These are phyloP conservation scores for Ranitomeya imitator DNA, from an alignment of 2,113 vertebrate species.

Conservation along the genomic window DNA sequence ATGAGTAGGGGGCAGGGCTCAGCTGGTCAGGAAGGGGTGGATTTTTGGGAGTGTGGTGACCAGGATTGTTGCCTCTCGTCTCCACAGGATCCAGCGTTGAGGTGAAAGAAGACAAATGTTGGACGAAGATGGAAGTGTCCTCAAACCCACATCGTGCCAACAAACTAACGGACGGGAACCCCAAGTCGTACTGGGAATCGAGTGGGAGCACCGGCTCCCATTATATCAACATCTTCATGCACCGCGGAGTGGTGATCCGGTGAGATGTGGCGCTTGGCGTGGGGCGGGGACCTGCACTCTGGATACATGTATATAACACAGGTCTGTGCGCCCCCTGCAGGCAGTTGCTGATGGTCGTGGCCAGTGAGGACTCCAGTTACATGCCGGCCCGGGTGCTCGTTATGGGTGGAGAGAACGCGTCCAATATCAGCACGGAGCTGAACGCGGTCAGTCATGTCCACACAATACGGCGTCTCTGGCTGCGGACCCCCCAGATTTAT, in stretches of 20 bases:
- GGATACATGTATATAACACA: neutral
- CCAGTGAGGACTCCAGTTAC: slow-evolving; percentile 95
- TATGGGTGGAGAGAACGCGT: slow-evolving; percentile 83
- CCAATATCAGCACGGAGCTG: slow-evolving; percentile 83
- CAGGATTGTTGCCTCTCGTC: neutral
- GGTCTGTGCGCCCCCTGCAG: slow-evolving; percentile 69
- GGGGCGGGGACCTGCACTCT: neutral
- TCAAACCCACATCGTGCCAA: slow-evolving; percentile 87
- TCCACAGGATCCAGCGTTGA: slow-evolving; percentile 79
- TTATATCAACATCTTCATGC: slow-evolving; percentile 91
- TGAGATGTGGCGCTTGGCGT: slow-evolving; percentile 60
- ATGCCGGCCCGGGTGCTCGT: slow-evolving; percentile 93
- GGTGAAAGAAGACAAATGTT: slow-evolving; percentile 89
- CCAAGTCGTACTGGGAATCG: slow-evolving; percentile 92
- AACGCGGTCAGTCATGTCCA: slow-evolving; percentile 76
- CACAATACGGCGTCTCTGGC: neutral
- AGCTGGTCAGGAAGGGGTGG: no score
- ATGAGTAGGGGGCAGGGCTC: no score
- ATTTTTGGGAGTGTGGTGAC: no score
- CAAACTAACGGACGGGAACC: slow-evolving; percentile 87
- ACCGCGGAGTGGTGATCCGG: slow-evolving; percentile 86
- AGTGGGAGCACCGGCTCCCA: slow-evolving; percentile 89
- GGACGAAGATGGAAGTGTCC: slow-evolving; percentile 95
- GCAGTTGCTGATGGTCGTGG: slow-evolving; percentile 86
- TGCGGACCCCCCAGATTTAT: no score